Base-by-base conservation (phyloP, 2,797 vertebrate genomes). In the Sternotherus odoratus region DNA sequence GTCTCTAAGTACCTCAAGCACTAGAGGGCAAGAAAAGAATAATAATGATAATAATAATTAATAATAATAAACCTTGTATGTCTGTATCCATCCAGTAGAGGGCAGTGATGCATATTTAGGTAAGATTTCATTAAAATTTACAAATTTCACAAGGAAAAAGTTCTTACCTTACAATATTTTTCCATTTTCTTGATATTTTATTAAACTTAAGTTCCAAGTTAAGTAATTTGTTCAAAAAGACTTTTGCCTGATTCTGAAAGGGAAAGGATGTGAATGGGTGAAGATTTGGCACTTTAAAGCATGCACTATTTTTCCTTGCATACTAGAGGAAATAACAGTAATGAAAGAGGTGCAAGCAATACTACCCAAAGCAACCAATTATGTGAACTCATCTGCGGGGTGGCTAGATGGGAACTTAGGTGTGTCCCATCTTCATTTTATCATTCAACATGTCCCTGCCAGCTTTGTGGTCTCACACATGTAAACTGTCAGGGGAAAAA, bases 401-500 rank as follows among this genome's bases (percentile, higher is more conserved):
- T 51, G 0, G 1, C 63, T 87, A 0, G 0, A 2, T 54, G 23
- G 6, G 36, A n/a, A 1, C 74, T 85, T 51, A 78, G 49, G 21
- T 17, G 19, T 85, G 50, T 12, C 48, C 2, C 12, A 36, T 46
- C 78, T 93, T 83, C 9, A 63, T 85, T 49, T 77, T 28, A 24
- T 79, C 91, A 16, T 6, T 81, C 2, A 0, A 36, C 50, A 1
- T 15, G 43, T 75, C 26, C 51, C 89, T 69, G 50, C 49, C 43
- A 48, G 75, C 30, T 51, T 77, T 50, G 48, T 69, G 89, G 19
- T 54, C 81, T 90, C 51, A 11, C 3, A 23, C 88, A 79, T 83
- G 82, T 92, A 94, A 93, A n/a, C 60, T 74, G 79, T 83, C 43
- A 83, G 51, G 82, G 48, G 50, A 82, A 75, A 88, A 92, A 93